phyloP scores from a whole-genome alignment of 1,140 invertebrate species.

The Littorina saxatilis region DNA sequence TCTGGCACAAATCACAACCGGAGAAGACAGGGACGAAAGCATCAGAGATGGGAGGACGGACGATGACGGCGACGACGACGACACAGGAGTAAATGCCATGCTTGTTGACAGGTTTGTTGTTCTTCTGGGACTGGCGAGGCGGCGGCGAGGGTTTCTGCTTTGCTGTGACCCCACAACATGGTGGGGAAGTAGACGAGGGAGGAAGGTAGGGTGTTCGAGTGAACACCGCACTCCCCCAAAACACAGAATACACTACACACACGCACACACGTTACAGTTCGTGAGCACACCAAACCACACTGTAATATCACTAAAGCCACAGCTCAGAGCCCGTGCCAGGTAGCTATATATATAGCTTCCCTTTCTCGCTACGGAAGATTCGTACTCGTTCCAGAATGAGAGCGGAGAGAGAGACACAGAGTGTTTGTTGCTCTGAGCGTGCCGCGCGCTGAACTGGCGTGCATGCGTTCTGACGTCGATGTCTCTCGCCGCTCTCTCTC shows the following conservation, averaged over 20 bases:
- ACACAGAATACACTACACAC: not conserved
- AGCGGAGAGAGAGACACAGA: not conserved
- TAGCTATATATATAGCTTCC: not conserved
- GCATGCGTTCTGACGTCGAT: not conserved
- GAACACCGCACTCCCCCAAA: not conserved
- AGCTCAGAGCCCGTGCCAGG: not conserved
- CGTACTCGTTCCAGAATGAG: not conserved
- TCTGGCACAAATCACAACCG: not conserved
- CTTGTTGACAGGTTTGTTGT: not conserved
- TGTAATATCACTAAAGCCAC: not conserved
- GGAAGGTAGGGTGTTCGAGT: not conserved
- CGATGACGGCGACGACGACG: not conserved
- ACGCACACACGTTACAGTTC: not conserved
- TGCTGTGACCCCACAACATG: not conserved
- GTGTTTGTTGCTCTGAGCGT: not conserved
- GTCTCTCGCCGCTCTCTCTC: not conserved
- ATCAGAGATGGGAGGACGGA: no score
- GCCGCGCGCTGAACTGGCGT: not conserved
- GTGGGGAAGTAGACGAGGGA: not conserved
- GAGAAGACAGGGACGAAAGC: not conserved
- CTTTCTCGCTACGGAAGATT: not conserved
- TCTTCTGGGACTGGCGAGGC: not conserved
- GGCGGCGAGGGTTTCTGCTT: not conserved
- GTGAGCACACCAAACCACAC: not conserved
- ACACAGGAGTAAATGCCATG: not conserved